phyloP scores from a whole-genome alignment of 2,888 invertebrate genomes.

The Drosophila quinaria region DNA sequence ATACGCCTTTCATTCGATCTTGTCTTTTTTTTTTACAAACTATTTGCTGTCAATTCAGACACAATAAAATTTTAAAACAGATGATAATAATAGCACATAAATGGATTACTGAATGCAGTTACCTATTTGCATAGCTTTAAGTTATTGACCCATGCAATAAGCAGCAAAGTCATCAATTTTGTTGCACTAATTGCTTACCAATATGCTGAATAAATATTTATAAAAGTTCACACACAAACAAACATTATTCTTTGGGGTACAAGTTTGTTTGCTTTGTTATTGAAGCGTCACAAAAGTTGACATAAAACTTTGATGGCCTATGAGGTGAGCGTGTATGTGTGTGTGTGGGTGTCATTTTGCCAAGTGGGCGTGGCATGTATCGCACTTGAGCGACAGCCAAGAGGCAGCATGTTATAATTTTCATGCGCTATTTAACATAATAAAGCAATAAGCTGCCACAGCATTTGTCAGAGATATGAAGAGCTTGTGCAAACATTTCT shows the following conservation, averaged over 20 bases:
- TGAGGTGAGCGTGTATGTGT: constrained; percentile 1
- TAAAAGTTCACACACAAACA: constrained; percentile 17
- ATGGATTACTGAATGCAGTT: background rate
- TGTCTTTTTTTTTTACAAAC: background rate
- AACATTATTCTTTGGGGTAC: constrained; percentile 14
- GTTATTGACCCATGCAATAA: constrained; percentile 23
- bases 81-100: background rate
- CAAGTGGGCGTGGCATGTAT: constrained; percentile 48
- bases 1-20: background rate
- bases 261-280: constrained; percentile 48
- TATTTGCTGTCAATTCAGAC: background rate
- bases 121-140: constrained; percentile 8
- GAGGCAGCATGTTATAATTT: constrained; percentile 71
- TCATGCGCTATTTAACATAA: constrained; percentile 79
- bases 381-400: constrained; percentile 50
- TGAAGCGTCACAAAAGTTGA: constrained; percentile 43
- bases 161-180: constrained; percentile 33
- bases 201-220: constrained; percentile 43
- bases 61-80: constrained; percentile 7
- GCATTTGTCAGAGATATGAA: constrained; percentile 34
- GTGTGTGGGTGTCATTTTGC: constrained; percentile 1
- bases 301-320: constrained; percentile 43
- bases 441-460: constrained; percentile 75
- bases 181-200: constrained; percentile 51
- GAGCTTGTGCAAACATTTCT: constrained; percentile 45